Evolutionary conservation across 2,113 vertebrate genomes (phyloP).

Genomic region (human (Homo sapiens)): DNA sequence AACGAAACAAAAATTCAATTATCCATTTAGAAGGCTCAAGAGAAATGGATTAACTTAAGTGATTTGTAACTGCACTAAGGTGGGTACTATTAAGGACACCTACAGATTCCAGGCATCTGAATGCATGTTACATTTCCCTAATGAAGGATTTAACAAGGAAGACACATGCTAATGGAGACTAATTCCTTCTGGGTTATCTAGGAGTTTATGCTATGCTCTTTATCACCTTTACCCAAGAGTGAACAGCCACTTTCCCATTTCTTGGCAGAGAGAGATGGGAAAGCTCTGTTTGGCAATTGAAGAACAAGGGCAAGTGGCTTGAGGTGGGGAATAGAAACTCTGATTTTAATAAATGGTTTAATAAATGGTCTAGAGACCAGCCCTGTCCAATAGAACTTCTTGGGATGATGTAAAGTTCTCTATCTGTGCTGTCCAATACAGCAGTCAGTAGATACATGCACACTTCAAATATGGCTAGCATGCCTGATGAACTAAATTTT

Average conservation of each 20-base stretch:
- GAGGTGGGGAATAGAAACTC: not conserved
- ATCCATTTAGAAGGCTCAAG: slow-evolving; percentile 38
- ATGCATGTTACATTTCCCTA: not conserved
- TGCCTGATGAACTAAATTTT: not conserved
- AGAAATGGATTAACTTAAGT: slow-evolving; percentile 53
- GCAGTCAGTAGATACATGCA: not conserved
- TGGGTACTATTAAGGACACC: not conserved
- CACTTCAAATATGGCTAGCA: not conserved
- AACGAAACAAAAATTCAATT: slow-evolving; percentile 32
- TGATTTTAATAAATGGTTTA: not conserved
- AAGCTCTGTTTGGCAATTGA: not conserved
- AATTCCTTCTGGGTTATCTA: not conserved
- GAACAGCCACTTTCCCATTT: not conserved
- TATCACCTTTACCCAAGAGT: not conserved
- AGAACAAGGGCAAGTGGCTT: not conserved
- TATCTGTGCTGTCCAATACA: not conserved
- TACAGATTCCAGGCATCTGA: not conserved
- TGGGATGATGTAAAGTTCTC: not conserved
- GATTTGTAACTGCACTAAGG: slow-evolving; percentile 24
- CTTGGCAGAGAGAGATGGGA: not conserved
- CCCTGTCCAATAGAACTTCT: not conserved
- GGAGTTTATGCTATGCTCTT: not conserved
- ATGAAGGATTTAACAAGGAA: not conserved
- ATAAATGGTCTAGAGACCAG: too few species aligned
- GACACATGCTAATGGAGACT: slow-evolving; percentile 32